Evolutionary conservation across 2,888 invertebrate genomes (phyloP), one percentile per base, ranked within the genome.

Genomic region (Celastrina argiolus): DNA sequence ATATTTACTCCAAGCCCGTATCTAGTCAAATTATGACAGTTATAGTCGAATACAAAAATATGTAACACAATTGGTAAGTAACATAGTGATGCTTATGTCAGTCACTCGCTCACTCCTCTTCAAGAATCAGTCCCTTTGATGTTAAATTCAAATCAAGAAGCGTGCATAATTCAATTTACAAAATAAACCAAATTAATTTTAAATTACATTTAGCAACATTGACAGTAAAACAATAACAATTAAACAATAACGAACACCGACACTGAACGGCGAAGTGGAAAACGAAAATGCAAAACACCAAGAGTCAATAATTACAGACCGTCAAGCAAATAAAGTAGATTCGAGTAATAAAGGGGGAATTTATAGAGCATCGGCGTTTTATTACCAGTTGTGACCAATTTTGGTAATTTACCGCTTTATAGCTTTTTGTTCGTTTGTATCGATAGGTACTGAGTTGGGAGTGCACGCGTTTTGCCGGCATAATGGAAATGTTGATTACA

Each of bases 341-440:
- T 76, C 80, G 78, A 73, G 77, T 77, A 79, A 78, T 76, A 79
- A 79, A 81, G 75, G 77, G 77, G 79, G 76, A 78, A 79, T 83
- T 84, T 75, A 73, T 70, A 71, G 51, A 65, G 66, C 68, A 61
- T 39, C 66, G 75, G 78, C 76, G 74, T 83, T 86, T 86, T 85
- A 84, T 83, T 78, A 79, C 75, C 78, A 78, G 81, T 84, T 81
- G 78, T 78, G 81, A 77, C 81, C 82, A 83, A 87, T 87, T 87
- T 81, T 75, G 75, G 77, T 83, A 80, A 80, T 79, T 80, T 75
- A 77, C 73, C 77, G 77, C 76, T 81, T 79, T 76, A 74, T 69
- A 68, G 71, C 69, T 67, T 67, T 74, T 75, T 74, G 71, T 72
- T 69, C 69, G 70, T 72, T 70, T 71, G 72, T 73, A 68, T 71